These are phyloP conservation scores for Parazoanthus swiftii DNA, from an alignment of 92 coral and sea anemone genomes.

Conservation along the genomic window DNA sequence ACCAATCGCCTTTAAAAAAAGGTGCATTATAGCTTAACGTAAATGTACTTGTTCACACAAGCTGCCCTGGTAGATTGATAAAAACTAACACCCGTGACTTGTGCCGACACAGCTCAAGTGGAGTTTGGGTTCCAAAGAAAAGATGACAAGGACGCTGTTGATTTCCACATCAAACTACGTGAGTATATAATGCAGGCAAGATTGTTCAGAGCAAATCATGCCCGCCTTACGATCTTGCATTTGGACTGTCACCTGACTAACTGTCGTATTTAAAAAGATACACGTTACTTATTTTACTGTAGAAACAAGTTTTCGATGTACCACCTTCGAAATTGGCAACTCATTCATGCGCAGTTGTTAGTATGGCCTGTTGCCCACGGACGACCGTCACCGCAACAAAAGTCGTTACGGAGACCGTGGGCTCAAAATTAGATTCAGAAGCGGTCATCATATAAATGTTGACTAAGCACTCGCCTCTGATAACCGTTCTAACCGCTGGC, in stretches of 20 bases:
- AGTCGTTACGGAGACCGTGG: too few species aligned
- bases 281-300: neutral
- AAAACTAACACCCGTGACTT: neutral
- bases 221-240: neutral
- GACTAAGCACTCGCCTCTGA: too few species aligned
- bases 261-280: neutral
- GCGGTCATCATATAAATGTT: too few species aligned
- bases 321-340: neutral
- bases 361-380: too few species aligned
- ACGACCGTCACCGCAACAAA: too few species aligned
- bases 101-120: slow-evolving; percentile 46
- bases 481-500: too few species aligned
- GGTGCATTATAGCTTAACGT: neutral
- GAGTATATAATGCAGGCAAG: slow-evolving; percentile 37
- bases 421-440: too few species aligned
- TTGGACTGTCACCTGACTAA: neutral
- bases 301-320: neutral
- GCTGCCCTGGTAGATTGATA: too few species aligned
- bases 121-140: slow-evolving; percentile 82
- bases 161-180: slow-evolving; percentile 86
- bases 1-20: neutral
- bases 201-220: neutral
- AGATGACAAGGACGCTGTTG: slow-evolving; percentile 55
- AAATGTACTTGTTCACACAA: neutral
- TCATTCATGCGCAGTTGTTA: too few species aligned